A percentile compares a stretch with the other conserved stretches of the same genome.
Evolutionary conservation across 2,113 vertebrate species (phyloP).

Genomic region (Nyctereutes procyonoides): DNA sequence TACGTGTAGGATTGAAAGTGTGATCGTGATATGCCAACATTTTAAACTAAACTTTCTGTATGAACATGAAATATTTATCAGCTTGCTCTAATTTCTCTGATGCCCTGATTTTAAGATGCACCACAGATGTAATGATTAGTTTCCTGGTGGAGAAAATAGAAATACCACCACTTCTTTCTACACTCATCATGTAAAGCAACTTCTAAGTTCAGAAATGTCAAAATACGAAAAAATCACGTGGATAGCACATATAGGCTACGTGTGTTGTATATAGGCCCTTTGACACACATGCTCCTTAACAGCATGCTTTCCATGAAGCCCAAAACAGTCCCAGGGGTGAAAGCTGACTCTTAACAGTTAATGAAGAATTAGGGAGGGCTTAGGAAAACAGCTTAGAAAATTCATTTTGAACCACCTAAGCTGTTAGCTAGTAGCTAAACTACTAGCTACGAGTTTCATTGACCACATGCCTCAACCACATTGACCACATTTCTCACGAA

Average conservation of each 20-base stretch:
- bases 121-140: background rate
- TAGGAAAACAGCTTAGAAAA: slow-evolving; percentile 33
- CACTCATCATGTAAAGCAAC: background rate
- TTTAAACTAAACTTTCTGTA: background rate
- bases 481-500: slow-evolving; percentile 43
- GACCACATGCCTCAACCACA: slow-evolving; percentile 48
- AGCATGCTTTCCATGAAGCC: background rate
- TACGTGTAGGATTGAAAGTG: background rate
- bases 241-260: background rate
- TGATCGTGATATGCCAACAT: background rate
- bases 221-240: background rate
- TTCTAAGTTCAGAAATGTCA: slow-evolving; percentile 13
- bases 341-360: background rate
- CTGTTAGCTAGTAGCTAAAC: background rate
- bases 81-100: background rate
- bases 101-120: background rate
- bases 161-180: background rate
- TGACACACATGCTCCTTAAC: background rate
- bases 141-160: background rate
- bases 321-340: background rate
- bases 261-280: background rate
- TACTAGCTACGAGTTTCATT: background rate
- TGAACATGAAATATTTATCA: background rate
- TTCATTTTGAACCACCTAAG: background rate
- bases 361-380: background rate